Base-by-base conservation (phyloP, 2,113 vertebrate genomes). In the Tricholaema leucomelas region DNA sequence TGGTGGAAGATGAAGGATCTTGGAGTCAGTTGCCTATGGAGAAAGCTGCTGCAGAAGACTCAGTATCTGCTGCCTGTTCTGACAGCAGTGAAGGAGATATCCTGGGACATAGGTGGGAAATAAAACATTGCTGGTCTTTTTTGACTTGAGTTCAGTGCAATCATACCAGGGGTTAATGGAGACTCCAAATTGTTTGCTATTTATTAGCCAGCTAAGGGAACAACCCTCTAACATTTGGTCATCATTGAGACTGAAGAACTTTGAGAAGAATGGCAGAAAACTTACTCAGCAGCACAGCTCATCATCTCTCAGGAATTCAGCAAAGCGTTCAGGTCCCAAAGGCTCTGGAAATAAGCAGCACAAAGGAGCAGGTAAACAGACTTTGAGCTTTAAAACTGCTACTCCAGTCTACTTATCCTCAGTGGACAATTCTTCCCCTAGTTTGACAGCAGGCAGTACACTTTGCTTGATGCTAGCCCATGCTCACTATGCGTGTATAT, bases 311-410 rank as follows among this genome's bases (percentile, higher is more conserved):
- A 55, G 46, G 44, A 81, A 44, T 73, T 76, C 56, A 83, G 46
- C 14, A 64, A 66, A 83, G 23, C 0, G 0, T 30, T 65, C 19
- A 7, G 19, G 38, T 59, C 46, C 14, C 9, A 2, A 38, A 33
- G 28, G 60, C 18, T 16, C 5, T 0, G 1, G 67, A 20, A 36
- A 74, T 38, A 12, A 59, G 46, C 28, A 46, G 12, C 35, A 17
- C 36, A 59, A 77, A 66, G 16, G 40, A 60, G 23, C 35, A 67
- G 72, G n/a, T 82, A 52, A 63, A 27, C 0, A 1, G 36, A n/a
- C 17, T 56, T 75, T 4, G 59, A 27, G 44, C 35, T 66, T 76
- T 71, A 6, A 65, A 86, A 17, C 38, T 64, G 50, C 44, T 69
- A 20, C 12, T 79, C 12, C 2, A 2, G 10, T 33, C 31, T 60